Conservation (phyloP, 2,113 vertebrate species). For the Elephas maximus region DNA sequence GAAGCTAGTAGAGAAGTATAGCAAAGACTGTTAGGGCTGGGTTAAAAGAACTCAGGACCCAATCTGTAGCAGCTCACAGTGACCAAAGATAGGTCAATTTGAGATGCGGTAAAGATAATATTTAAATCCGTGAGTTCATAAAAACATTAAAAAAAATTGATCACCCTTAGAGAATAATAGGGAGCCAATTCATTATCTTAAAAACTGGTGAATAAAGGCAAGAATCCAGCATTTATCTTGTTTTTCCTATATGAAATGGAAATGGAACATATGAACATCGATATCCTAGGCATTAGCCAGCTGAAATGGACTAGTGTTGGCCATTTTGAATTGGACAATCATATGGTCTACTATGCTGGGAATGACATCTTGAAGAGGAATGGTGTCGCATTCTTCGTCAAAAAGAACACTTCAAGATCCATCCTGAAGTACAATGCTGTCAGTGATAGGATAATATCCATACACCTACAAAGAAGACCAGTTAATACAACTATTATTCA, state of each 20-base stretch:
- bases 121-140: not conserved
- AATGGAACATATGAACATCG: too few species aligned
- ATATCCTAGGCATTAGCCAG: too few species aligned
- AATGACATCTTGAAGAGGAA: too few species aligned
- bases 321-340: too few species aligned
- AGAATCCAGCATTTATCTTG: not conserved
- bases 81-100: not conserved
- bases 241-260: not conserved
- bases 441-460: too few species aligned
- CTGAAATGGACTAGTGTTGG: too few species aligned
- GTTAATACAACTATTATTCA: too few species aligned
- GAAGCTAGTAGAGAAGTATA: not conserved
- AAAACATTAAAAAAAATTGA: not conserved
- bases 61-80: not conserved
- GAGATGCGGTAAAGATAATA: not conserved
- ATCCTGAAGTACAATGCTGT: too few species aligned
- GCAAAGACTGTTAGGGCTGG: not conserved
- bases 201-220: not conserved
- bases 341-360: too few species aligned
- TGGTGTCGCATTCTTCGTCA: too few species aligned
- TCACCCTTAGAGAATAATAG: not conserved
- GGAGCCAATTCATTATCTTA: not conserved
- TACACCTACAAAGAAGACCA: too few species aligned
- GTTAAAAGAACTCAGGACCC: not conserved
- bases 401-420: too few species aligned